Base-by-base conservation (phyloP, 2,888 invertebrate species). In the Ophraella communa region DNA sequence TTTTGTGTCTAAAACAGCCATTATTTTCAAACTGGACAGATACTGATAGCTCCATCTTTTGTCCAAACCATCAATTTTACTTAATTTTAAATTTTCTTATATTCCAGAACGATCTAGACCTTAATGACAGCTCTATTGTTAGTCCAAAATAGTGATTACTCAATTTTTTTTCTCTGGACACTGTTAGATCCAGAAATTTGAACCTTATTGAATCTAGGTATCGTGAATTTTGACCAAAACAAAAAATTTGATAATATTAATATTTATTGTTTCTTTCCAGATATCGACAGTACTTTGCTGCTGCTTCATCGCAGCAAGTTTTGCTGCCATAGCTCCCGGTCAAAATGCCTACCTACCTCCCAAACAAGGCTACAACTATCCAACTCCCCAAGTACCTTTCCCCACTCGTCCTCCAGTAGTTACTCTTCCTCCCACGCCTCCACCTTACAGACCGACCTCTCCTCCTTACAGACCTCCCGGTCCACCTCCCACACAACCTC, bases 281-380 rank as follows among this genome's bases (percentile, higher is more conserved):
- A 84, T 87, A 82, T 81, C 82, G 77, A 76, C 86, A 56, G 81
- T 84, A 18, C 80, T 84, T 62, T 75, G 84, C 62, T 82, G 85
- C 64, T 81, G n/a, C n/a, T n/a, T n/a, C 84, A 7, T 80, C 83
- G 80, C 83, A 55, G 76, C 84, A 64, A 76, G 85, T 67, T 71
- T 72, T 56, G 85, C 85, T 68, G 84, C 87, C 71, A 85, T 87
- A 56, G 84, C 86, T 47, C 88, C 89, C 1, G 89, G 89, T 11
- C 87, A 88, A 66, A 90, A 91, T 78, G 89, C 89, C 61, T 93
- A 93, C 82, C 86, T 93, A 57, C 93, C 93, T 18, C 87, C 87
- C 3, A 88, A 86, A 76, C 88, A 89, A 72, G 91, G 91, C 14
- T 93, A 93, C 82, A 86, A 86, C 71, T 93, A 93, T 80, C 86